These are phyloP conservation scores for Platyscapa corneri DNA, from an alignment of 1,140 invertebrate genomes.

Conservation along the genomic window DNA sequence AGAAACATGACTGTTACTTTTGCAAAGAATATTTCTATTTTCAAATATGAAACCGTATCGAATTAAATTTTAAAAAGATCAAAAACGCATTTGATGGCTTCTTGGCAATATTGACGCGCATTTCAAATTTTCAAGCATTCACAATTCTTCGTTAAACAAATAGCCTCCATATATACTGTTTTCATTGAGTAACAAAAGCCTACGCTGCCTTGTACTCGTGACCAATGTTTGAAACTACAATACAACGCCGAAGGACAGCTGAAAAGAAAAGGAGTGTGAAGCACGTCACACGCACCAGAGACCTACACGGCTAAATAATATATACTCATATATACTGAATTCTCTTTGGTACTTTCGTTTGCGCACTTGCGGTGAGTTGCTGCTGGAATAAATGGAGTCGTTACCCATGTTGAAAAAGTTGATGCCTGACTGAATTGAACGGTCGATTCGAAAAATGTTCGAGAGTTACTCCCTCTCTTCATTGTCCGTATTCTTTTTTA, in stretches of 20 bases:
- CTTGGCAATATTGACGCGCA: conserved; percentile 42
- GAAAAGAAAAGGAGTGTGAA: conserved; percentile 13
- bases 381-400: conserved; percentile 66
- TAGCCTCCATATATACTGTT: not conserved
- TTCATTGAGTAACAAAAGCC: not conserved
- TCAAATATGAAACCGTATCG: not conserved
- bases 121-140: too few relatives aligned
- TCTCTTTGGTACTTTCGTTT: conserved; percentile 13
- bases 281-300: conserved; percentile 34
- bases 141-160: conserved; percentile 40
- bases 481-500: not conserved
- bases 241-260: not conserved
- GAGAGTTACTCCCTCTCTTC: not conserved
- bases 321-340: not conserved
- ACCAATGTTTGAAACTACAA: not conserved
- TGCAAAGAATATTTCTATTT: not conserved
- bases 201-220: too few relatives aligned
- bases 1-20: not conserved
- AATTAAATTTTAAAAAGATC: not conserved
- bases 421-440: not conserved
- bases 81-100: not conserved
- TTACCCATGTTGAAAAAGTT: not conserved
- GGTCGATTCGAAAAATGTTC: not conserved
- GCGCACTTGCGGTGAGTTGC: conserved; percentile 61
- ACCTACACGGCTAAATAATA: conserved; percentile 55